Evolutionary conservation across 2,797 vertebrate species (phyloP), one percentile per base, ranked within the genome.

Genomic region (Myotis vivesi): DNA sequence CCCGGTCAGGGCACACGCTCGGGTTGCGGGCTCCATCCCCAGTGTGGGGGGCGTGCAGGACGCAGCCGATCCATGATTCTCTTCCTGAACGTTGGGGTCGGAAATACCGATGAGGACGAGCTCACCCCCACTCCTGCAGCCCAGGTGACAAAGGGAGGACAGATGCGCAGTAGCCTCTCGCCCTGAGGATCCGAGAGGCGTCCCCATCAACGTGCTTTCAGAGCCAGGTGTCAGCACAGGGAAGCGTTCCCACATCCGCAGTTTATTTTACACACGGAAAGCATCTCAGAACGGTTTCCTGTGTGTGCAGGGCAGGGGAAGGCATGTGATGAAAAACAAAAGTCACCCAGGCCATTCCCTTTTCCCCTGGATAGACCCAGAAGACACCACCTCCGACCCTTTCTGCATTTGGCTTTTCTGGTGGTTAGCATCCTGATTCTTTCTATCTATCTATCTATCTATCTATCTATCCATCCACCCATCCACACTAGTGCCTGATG

Each of bases 251-350:
- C 8, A 76, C 19, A 15, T 55, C 10, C 44, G 20, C 2, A 15
- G 57, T 89, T 89, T 75, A 28, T 62, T 82, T 88, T 82, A 77
- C 88, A 89, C 44, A 20, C 33, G 41, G 72, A 68, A 73, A 59
- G 66, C 46, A 68, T 53, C 71, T 87, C 77, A 66, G 84, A 89
- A 80, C 16, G 15, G 38, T 62, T 81, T 57, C 8, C 33, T 44
- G 62, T 68, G 53, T 36, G 28, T 3, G 4, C 1, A 3, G 0
- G 1, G 20, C 5, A 62, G 20, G 46, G 55, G 82, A 51, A 15
- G 62, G 25, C 2, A 11, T 38, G 13, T n/a, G 17, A 84, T 28
- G 15, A 91, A 84, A 55, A 84, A 15, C 62, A 17, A 81, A 89
- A 68, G 13, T 5, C 2, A 0, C 38, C 59, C 5, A 6, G n/a